Conservation (phyloP, 2,113 vertebrate genomes). For the Neolamprologus tretocephalus region DNA sequence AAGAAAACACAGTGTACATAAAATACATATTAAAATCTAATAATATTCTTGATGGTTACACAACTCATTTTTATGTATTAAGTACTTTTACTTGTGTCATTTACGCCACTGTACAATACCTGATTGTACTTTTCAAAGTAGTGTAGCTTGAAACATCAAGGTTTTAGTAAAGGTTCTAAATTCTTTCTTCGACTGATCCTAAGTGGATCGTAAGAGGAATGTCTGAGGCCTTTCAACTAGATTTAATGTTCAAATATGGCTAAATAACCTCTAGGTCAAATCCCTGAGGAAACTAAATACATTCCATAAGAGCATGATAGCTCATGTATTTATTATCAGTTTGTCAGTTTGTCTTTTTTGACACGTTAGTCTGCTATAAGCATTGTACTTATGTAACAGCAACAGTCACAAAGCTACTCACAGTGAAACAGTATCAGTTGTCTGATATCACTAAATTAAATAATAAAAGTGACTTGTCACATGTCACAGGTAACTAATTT, state of each 20-base stretch:
- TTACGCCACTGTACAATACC: background rate
- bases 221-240: background rate
- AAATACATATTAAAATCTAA: background rate
- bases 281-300: background rate
- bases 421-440: background rate
- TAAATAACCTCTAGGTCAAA: background rate
- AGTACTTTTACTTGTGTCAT: background rate
- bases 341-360: background rate
- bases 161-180: background rate
- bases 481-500: constrained; percentile 8
- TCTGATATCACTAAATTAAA: background rate
- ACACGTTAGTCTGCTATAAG: background rate
- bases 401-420: background rate
- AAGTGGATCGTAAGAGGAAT: background rate
- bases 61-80: background rate
- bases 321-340: background rate
- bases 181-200: background rate
- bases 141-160: background rate
- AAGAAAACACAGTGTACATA: background rate
- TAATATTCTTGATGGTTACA: background rate
- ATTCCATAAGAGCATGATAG: background rate
- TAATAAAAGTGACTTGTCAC: background rate
- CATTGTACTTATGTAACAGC: background rate
- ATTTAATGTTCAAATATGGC: background rate
- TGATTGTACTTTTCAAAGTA: background rate